Evolutionary conservation across 2,888 invertebrate species (phyloP).

Genomic region (Mactromeris polynyma): DNA sequence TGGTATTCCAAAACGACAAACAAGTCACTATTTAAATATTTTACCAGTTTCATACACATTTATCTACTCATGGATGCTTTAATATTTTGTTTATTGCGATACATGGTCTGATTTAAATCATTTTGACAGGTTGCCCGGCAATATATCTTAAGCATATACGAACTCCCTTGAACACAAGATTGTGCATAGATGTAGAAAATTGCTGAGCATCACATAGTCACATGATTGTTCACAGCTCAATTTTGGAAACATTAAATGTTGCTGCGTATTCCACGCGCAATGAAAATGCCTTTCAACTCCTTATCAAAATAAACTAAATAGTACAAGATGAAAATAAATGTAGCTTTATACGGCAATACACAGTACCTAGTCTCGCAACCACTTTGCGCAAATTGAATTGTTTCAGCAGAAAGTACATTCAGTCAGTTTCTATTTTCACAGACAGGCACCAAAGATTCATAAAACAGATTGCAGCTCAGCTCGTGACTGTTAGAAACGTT

Average conservation of each 20-base stretch:
- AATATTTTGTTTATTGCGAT: no score
- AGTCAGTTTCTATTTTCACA: neutral
- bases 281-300: neutral
- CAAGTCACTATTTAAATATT: no score
- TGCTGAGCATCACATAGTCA: neutral
- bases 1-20: no score
- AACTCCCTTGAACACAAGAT: no score
- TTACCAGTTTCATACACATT: no score
- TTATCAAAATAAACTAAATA: neutral
- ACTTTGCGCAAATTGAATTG: neutral
- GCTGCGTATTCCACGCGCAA: neutral
- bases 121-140: no score
- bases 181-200: no score
- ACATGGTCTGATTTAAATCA: no score
- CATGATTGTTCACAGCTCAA: neutral
- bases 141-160: no score
- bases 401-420: neutral
- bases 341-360: neutral
- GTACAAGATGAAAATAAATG: neutral
- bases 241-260: neutral
- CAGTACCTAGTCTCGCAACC: neutral
- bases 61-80: no score
- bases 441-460: neutral
- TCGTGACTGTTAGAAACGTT: slow-evolving; percentile 7
- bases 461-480: neutral